phyloP scores from a whole-genome alignment of 2,797 vertebrate species.

The Lagocephalus sceleratus region DNA sequence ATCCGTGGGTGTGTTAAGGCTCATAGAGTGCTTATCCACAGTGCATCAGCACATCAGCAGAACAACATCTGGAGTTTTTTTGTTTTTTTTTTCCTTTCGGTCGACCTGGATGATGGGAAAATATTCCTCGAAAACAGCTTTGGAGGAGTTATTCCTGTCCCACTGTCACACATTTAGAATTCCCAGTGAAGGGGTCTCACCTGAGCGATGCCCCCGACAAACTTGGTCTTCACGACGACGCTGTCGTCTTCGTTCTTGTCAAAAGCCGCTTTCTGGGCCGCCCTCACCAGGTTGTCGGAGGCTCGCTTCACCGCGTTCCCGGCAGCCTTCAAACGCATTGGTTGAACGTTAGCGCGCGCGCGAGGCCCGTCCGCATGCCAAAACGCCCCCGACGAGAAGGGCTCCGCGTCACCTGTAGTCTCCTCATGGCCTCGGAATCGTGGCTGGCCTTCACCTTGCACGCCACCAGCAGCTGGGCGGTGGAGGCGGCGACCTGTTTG shows the following conservation, averaged over 20 bases:
- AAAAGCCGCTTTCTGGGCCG: slow-evolving; percentile 95
- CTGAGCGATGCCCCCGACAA: slow-evolving; percentile 98
- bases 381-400: background rate
- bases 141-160: slow-evolving; percentile 8
- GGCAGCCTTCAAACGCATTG: slow-evolving; percentile 78
- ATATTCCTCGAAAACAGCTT: slow-evolving; percentile 16
- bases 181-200: slow-evolving; percentile 67
- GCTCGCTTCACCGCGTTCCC: slow-evolving; percentile 97
- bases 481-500: slow-evolving; percentile 97
- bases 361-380: background rate
- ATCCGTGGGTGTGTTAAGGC: slow-evolving; percentile 41
- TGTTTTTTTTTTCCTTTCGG: slow-evolving; percentile 11
- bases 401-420: slow-evolving; percentile 84
- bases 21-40: slow-evolving; percentile 44
- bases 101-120: slow-evolving; percentile 25
- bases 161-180: slow-evolving; percentile 2
- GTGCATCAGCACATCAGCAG: slow-evolving; percentile 33
- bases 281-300: slow-evolving; percentile 96
- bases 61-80: slow-evolving; percentile 33
- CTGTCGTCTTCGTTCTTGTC: slow-evolving; percentile 93
- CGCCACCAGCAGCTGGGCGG: slow-evolving; percentile 94
- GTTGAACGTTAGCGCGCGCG: slow-evolving; percentile 8
- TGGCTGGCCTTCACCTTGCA: slow-evolving; percentile 98
- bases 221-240: slow-evolving; percentile 96
- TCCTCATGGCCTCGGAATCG: slow-evolving; percentile 95